phyloP scores from a whole-genome alignment of 1,140 invertebrate genomes.

The Trichonephila clavata region DNA sequence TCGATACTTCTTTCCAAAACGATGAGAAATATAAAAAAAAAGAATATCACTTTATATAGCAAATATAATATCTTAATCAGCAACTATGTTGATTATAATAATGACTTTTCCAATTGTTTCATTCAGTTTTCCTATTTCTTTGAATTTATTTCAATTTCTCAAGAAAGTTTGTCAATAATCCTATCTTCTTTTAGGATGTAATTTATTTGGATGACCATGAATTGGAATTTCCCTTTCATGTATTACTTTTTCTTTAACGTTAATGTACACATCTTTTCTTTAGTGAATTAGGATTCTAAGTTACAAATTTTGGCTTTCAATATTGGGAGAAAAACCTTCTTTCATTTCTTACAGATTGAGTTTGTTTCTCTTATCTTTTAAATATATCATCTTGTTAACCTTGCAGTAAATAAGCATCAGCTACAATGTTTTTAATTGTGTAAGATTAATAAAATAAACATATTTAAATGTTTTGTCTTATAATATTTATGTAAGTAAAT shows the following conservation, averaged over 20 bases:
- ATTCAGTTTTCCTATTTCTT: not conserved
- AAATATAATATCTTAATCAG: not conserved
- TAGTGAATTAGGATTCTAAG: no score
- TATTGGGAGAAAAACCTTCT: not conserved
- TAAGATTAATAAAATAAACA: no score
- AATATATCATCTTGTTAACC: no score
- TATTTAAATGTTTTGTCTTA: no score
- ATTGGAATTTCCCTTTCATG: not conserved
- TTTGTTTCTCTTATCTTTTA: no score
- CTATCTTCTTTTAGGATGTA: not conserved
- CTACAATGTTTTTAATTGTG: no score
- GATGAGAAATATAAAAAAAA: not conserved
- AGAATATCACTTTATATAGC: not conserved
- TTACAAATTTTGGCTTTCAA: not conserved
- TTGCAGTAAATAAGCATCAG: no score
- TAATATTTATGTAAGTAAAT: no score
- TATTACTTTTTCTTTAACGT: not conserved
- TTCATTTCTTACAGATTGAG: not conserved
- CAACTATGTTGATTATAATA: conserved; percentile 11
- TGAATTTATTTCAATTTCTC: conserved; percentile 19
- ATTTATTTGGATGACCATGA: not conserved
- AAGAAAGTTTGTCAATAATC: not conserved
- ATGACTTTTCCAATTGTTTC: conserved; percentile 21
- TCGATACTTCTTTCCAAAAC: not conserved
- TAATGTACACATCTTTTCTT: not conserved